A percentile compares a stretch with the other conserved stretches of the same genome.
Evolutionary conservation across 2,113 vertebrate genomes (phyloP).

Genomic region (Albula goreensis): DNA sequence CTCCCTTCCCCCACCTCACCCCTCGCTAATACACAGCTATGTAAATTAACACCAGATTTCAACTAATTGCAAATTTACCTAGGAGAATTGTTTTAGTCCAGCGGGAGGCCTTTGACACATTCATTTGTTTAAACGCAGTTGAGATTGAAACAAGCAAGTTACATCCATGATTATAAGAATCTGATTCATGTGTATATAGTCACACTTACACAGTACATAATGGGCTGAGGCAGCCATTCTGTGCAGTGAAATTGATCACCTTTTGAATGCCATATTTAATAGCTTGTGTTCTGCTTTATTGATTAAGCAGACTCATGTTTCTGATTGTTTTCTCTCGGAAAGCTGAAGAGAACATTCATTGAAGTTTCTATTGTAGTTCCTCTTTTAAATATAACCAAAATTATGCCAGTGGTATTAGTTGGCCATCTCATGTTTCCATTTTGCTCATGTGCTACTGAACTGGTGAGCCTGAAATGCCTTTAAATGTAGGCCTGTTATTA

Average conservation of each 20-base stretch:
- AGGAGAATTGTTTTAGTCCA: conserved; percentile 8
- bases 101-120: background rate
- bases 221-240: background rate
- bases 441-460: conserved; percentile 23
- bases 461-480: background rate
- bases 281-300: conserved; percentile 12
- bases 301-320: conserved; percentile 32
- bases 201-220: conserved; percentile 1
- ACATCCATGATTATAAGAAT: background rate
- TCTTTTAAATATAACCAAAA: conserved; percentile 30
- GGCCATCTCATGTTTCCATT: conserved; percentile 37
- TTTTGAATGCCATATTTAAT: conserved; percentile 3
- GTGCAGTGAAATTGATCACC: background rate
- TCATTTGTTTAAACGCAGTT: background rate
- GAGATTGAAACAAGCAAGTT: conserved; percentile 1
- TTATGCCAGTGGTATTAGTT: conserved; percentile 37
- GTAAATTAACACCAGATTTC: conserved; percentile 23
- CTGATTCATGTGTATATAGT: background rate
- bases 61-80: conserved; percentile 18
- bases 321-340: conserved; percentile 33
- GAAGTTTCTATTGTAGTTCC: conserved; percentile 39
- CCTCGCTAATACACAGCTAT: background rate
- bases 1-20: background rate
- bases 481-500: background rate
- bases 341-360: conserved; percentile 28